These are phyloP conservation scores for Rhea pennata DNA, from an alignment of 2,113 vertebrate species.

Conservation along the genomic window DNA sequence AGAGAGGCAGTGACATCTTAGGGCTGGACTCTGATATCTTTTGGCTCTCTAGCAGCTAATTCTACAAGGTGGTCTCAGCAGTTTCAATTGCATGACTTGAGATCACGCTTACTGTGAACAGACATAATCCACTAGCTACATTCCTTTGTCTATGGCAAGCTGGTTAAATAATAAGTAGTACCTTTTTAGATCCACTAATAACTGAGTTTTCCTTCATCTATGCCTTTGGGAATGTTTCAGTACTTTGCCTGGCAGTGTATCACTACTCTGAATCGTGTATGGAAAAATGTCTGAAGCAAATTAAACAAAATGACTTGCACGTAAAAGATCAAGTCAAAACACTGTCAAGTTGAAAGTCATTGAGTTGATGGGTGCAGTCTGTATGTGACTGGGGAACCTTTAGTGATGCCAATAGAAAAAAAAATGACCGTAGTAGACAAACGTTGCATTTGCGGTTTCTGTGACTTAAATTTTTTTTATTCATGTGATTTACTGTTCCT, in stretches of 20 bases:
- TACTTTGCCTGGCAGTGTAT: slow-evolving; percentile 51
- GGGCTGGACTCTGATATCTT: background rate
- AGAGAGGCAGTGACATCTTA: background rate
- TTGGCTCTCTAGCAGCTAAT: background rate
- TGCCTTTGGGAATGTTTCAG: slow-evolving; percentile 56
- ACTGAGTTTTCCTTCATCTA: slow-evolving; percentile 15
- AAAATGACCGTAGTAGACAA: background rate
- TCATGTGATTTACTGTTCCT: background rate
- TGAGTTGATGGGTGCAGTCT: slow-evolving; percentile 2
- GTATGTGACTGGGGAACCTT: background rate
- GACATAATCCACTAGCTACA: rapidly evolving
- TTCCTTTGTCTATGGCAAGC: background rate
- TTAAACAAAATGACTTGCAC: slow-evolving; percentile 38
- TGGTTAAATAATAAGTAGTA: background rate
- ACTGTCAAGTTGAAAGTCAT: background rate
- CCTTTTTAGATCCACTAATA: slow-evolving; percentile 36
- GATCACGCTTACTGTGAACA: rapidly evolving
- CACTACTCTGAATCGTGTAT: background rate
- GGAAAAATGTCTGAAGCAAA: slow-evolving; percentile 31
- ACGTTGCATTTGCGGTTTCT: background rate
- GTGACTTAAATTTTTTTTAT: background rate
- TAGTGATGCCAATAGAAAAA: background rate
- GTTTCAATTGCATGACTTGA: background rate
- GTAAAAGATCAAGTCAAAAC: slow-evolving; percentile 62
- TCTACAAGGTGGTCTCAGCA: background rate